Percentiles rank a stretch among this genome's conserved stretches.
Evolutionary conservation across 1,140 invertebrate species (phyloP).

Genomic region (Aphaenogaster rudis): DNA sequence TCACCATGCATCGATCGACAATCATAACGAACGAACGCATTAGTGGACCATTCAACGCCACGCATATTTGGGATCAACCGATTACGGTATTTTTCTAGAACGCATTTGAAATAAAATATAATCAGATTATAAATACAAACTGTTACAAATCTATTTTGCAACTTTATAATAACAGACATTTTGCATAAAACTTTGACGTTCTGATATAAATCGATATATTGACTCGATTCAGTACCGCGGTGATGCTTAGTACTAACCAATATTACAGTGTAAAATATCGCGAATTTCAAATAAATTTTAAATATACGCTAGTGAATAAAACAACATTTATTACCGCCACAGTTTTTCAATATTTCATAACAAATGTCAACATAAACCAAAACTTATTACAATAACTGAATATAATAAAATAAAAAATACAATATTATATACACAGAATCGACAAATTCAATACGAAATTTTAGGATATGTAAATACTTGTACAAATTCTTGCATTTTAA

Average conservation of each 20-base stretch:
- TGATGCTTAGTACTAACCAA: neutral
- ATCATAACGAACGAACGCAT: conserved; percentile 65
- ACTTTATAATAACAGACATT: neutral
- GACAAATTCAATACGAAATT: conserved; percentile 8
- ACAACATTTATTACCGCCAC: conserved; percentile 2
- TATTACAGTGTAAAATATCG: conserved; percentile 25
- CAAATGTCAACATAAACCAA: conserved; percentile 33
- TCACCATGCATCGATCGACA: conserved; percentile 69
- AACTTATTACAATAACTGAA: conserved; percentile 33
- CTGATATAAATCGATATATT: conserved; percentile 19
- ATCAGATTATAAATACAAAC: neutral
- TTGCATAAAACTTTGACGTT: conserved; percentile 13
- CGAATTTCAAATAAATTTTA: conserved; percentile 42
- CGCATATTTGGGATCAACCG: conserved; percentile 18
- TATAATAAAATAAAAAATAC: conserved; percentile 34
- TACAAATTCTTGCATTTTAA: conserved; percentile 36
- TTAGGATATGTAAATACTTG: conserved; percentile 15
- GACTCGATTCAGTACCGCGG: neutral
- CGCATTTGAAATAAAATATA: conserved; percentile 29
- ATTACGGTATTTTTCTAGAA: conserved; percentile 34
- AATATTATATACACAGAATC: conserved; percentile 24
- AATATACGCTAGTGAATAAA: conserved; percentile 23
- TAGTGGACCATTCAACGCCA: conserved; percentile 66
- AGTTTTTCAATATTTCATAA: conserved; percentile 37
- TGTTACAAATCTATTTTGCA: conserved; percentile 38